A percentile compares a stretch with the other conserved stretches of the same genome.
phyloP scores from a whole-genome alignment of 2,888 invertebrate genomes.

The Drosophila stalkeri region DNA sequence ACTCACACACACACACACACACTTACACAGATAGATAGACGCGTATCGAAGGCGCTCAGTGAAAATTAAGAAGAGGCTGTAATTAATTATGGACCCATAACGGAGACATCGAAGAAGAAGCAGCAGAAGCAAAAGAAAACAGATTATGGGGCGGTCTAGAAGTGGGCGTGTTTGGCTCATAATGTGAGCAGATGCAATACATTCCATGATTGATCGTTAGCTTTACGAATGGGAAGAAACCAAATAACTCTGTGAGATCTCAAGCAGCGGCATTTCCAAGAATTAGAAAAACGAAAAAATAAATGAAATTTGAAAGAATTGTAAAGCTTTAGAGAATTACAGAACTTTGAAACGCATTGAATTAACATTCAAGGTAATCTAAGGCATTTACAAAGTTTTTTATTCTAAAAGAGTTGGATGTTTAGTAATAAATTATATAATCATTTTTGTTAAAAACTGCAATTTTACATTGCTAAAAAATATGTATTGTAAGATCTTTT shows the following conservation, averaged over 20 bases:
- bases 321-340: neutral
- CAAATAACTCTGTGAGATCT: neutral
- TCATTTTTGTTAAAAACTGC: neutral
- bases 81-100: conserved; percentile 60
- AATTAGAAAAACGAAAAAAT: neutral
- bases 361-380: neutral
- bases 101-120: conserved; percentile 1
- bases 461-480: too few relatives aligned
- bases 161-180: conserved; percentile 37
- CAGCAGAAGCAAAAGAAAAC: neutral
- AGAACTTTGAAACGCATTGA: neutral
- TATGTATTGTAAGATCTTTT: neutral
- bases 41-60: conserved; percentile 40
- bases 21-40: conserved; percentile 16
- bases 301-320: neutral
- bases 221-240: neutral
- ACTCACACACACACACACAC: conserved; percentile 22
- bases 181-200: conserved; percentile 37
- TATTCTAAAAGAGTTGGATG: neutral
- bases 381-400: neutral
- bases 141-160: conserved; percentile 25
- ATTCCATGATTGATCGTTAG: conserved; percentile 45
- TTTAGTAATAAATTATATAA: neutral
- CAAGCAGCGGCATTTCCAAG: neutral
- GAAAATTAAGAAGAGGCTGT: conserved; percentile 61